A percentile compares a stretch with the other conserved stretches of the same genome.
Conservation (phyloP, 2,797 vertebrate species). For the Chiloscyllium punctatum region DNA sequence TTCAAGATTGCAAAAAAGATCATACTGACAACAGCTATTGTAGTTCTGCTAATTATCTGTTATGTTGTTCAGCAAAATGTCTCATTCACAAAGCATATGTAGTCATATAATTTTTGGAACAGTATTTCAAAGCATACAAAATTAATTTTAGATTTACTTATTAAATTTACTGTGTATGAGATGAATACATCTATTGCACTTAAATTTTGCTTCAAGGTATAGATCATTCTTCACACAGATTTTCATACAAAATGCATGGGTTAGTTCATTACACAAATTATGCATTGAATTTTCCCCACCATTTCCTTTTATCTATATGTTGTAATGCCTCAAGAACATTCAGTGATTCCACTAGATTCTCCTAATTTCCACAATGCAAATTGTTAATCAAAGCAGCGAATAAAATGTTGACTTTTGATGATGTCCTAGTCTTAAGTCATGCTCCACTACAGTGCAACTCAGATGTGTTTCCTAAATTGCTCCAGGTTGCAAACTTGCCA, state of each 20-base stretch:
- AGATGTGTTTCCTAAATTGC: background rate
- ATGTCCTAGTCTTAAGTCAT: background rate
- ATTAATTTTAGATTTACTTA: background rate
- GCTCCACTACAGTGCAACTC: background rate
- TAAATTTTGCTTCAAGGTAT: background rate
- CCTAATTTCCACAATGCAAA: background rate
- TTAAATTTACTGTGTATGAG: background rate
- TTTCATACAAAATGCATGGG: background rate
- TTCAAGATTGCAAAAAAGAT: conserved; percentile 52
- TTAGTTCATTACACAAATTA: background rate
- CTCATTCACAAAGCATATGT: conserved; percentile 40
- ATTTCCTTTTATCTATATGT: background rate
- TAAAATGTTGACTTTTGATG: background rate
- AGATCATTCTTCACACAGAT: background rate
- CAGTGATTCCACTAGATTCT: background rate
- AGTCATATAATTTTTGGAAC: background rate
- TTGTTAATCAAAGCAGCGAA: conserved; percentile 7
- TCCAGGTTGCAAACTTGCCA: too few species aligned
- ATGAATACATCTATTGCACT: background rate
- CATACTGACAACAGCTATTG: conserved; percentile 57
- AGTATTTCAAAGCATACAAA: background rate
- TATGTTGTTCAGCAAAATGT: conserved; percentile 49
- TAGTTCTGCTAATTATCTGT: conserved; percentile 60
- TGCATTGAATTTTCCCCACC: background rate
- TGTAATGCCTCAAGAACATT: background rate